Evolutionary conservation across 2,888 invertebrate species (phyloP), one percentile per base, ranked within the genome.

Genomic region (Palloptera scutellata): DNA sequence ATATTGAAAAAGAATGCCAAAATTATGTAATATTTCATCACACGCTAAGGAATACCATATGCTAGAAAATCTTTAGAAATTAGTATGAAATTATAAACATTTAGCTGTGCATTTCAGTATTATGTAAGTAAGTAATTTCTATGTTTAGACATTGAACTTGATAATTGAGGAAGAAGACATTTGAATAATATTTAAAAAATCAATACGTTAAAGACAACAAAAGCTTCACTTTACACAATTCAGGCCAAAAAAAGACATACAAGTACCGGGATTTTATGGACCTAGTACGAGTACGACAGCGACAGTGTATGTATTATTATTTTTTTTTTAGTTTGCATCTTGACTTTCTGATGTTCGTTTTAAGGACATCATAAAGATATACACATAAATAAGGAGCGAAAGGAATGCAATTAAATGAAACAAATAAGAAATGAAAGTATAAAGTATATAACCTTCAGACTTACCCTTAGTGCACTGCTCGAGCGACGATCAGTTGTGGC

Each of bases 401-500:
- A 8, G 20, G 5, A 48, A 54, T 1, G 15, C 45, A 45, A 1
- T 10, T 40, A 63, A 42, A 41, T 61, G 15, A 59, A 48, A 61
- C 42, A 11, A n/a, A 40, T 42, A 15, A 40, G 53, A 19, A 68
- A 13, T 64, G 43, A 51, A 55, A 60, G 13, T 15, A 61, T 1
- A 19, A 30, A 52, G 13, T 57, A 48, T 48, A n/a, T 54, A 20
- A 13, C 30, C 13, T 40, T 45, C 40, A 40, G 69, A 85, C 84
- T 84, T 84, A 85, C 84, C 82, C 84, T 77, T 55, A 85, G 71
- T 75, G 80, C 84, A 74, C 84, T 79, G 74, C 78, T 84, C 71
- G 84, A 84, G 73, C 84, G 83, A 53, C 85, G 83, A 80, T 85
- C 84, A 78, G 82, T 79, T 77, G 84, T 81, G 78, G 83, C 80